Evolutionary conservation across 1,140 invertebrate genomes (phyloP).

Genomic region (Aphaenogaster floridana): DNA sequence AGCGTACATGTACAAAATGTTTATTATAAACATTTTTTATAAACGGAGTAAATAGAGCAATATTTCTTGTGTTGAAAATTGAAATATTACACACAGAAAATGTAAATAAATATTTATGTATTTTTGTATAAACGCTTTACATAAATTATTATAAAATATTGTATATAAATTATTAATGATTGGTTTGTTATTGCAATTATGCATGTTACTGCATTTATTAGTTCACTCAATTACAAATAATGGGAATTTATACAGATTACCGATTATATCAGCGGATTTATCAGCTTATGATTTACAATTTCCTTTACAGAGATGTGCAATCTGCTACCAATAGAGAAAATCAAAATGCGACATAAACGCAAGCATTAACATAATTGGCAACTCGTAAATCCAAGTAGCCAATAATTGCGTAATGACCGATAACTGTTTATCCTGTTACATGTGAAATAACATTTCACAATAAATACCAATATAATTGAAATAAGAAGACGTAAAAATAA

Average conservation of each 20-base stretch:
- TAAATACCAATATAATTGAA: neutral
- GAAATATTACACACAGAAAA: neutral
- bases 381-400: conserved; percentile 28
- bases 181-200: neutral
- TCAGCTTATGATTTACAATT: neutral
- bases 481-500: neutral
- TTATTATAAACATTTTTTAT: neutral
- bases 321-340: neutral
- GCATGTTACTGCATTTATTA: neutral
- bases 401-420: conserved; percentile 25
- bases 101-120: neutral
- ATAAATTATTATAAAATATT: conserved; percentile 9
- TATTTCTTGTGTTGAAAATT: conserved; percentile 1
- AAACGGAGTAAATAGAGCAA: neutral
- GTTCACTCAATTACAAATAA: neutral
- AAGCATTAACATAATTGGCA: conserved; percentile 45
- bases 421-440: conserved; percentile 12
- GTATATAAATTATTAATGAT: neutral
- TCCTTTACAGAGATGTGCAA: neutral
- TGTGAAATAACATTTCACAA: neutral
- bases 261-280: neutral
- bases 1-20: neutral
- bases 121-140: neutral
- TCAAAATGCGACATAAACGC: neutral
- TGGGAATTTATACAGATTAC: neutral